Conservation (phyloP, 2,888 invertebrate genomes). For the Drosophila barbarae region DNA sequence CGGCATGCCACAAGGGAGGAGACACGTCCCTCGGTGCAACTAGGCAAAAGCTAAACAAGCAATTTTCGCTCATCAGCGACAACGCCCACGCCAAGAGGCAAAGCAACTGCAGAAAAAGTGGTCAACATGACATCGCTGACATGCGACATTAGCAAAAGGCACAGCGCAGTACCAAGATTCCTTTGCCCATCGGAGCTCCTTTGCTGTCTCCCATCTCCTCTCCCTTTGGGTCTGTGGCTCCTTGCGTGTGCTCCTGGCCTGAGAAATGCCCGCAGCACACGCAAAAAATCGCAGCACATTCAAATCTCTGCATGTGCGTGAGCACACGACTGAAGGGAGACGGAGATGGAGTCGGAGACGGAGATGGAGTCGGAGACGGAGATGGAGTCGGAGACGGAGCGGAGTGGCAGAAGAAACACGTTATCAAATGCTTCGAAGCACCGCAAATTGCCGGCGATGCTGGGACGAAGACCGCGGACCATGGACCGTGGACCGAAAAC, state of each 20-base stretch:
- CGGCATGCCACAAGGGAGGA: slow-evolving; percentile 22
- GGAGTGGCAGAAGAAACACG: slow-evolving; percentile 40
- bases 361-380: background rate
- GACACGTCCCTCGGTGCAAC: slow-evolving; percentile 2
- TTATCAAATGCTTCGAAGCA: slow-evolving; percentile 66
- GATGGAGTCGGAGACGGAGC: background rate
- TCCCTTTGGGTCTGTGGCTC: background rate
- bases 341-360: background rate
- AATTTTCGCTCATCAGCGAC: slow-evolving; percentile 63
- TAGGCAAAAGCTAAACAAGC: slow-evolving; percentile 48
- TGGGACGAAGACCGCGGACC: background rate
- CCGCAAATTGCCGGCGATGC: slow-evolving; percentile 50
- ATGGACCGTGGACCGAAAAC: background rate
- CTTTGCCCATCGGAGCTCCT: background rate
- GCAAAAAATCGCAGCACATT: slow-evolving; percentile 71
- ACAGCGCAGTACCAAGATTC: slow-evolving; percentile 17
- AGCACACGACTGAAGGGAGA: slow-evolving; percentile 31
- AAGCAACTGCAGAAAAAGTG: slow-evolving; percentile 50
- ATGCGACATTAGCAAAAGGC: slow-evolving; percentile 68
- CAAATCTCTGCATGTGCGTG: slow-evolving; percentile 69
- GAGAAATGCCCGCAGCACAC: slow-evolving; percentile 64
- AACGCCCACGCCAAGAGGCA: slow-evolving; percentile 44
- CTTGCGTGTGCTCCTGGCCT: slow-evolving; percentile 35
- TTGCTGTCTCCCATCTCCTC: background rate
- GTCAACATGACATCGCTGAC: slow-evolving; percentile 70